Evolutionary conservation across 2,113 vertebrate genomes (phyloP).

Genomic region (Psilopogon haemacephalus): DNA sequence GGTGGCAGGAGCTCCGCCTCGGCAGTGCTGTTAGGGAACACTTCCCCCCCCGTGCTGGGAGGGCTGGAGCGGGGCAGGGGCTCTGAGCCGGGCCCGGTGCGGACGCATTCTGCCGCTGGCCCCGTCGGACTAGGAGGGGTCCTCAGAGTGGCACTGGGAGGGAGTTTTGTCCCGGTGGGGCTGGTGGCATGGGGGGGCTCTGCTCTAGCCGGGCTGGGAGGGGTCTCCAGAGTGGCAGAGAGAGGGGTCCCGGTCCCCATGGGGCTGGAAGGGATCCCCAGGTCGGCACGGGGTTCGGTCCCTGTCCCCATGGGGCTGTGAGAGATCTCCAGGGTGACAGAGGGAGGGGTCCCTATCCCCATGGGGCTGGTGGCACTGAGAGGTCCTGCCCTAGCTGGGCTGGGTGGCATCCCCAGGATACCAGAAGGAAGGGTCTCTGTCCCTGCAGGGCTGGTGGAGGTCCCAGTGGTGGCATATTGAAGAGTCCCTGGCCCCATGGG

Average conservation of each 20-base stretch:
- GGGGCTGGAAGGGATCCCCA: background rate
- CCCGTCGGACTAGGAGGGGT: background rate
- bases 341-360: too few relatives aligned
- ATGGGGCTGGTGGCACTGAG: too few relatives aligned
- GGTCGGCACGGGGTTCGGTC: too few relatives aligned
- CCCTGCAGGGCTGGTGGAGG: too few relatives aligned
- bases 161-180: background rate
- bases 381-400: too few relatives aligned
- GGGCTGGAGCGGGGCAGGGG: background rate
- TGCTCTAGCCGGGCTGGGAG: background rate
- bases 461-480: too few relatives aligned
- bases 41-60: background rate
- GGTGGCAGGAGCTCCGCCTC: background rate
- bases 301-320: background rate
- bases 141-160: background rate
- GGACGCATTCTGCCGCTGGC: background rate
- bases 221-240: background rate
- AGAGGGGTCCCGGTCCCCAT: background rate
- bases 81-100: background rate
- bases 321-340: too few relatives aligned
- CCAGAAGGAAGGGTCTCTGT: too few relatives aligned
- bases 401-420: too few relatives aligned
- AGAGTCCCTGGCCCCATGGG: background rate
- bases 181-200: background rate
- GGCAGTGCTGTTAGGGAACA: conserved; percentile 10